Evolutionary conservation across 1,140 invertebrate genomes (phyloP), one percentile per base, ranked within the genome.

Genomic region (Drosophila serrata): DNA sequence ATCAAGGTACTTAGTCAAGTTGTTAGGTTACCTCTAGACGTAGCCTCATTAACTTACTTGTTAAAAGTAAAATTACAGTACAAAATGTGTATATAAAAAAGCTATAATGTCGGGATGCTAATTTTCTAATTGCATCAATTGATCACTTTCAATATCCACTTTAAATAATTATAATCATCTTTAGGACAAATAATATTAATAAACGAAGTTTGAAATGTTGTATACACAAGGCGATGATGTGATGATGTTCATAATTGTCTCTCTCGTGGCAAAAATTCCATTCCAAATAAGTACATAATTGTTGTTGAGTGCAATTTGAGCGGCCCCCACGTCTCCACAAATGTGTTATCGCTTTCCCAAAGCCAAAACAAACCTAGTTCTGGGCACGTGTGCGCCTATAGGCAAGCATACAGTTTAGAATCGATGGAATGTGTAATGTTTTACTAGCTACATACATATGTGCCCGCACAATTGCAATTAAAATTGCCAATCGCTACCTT

Each of bases 271-370:
- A n/a, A 49, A 56, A 51, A 51, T 43, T 53, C 19, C 37, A 37
- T 53, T 43, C 13, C 31, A 51, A 24, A 33, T 31, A 61, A 29
- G 13, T n/a, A 31, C 17, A 9, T 49, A 82, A 55, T 45, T 22
- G 55, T 39, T 31, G 45, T 55, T 57, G 33, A 33, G 59, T 60
- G 24, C 62, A 63, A 64, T 82, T 82, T 77, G 6, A 24, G 37
- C 33, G 11, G 33, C 37, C 24, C 7, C 68, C 80, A 82, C 81
- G 80, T 84, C 63, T n/a, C 43, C 17, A n/a, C 29, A 31, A 40
- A 37, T 45, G 35, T 63, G 55, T 61, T 64, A 64, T 64, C 61
- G 61, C 61, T 64, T 64, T 64, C 27, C 12, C 45, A 22, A 55
- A 64, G 56, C 64, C 61, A 68, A 68, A 49, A 45, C 63, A 67